phyloP scores from a whole-genome alignment of 2,888 invertebrate species.

The Lissonota sp. region DNA sequence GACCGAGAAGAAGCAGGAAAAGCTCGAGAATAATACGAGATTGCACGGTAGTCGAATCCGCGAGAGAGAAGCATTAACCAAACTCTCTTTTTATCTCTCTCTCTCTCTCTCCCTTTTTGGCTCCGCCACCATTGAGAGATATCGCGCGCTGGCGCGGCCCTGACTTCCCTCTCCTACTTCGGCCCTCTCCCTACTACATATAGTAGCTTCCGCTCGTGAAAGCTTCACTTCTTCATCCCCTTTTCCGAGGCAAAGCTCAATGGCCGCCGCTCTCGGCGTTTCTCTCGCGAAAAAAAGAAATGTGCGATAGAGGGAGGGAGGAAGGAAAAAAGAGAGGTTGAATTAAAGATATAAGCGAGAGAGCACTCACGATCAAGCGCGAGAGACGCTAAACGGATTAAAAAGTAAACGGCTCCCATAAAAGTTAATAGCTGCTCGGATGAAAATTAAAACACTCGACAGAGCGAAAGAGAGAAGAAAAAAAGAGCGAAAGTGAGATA shows the following conservation, averaged over 20 bases:
- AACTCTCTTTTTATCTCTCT: constrained; percentile 38
- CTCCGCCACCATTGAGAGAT: constrained; percentile 13
- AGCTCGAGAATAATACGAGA: constrained; percentile 6
- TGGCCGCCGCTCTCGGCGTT: constrained; percentile 56
- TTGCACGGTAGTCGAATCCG: constrained; percentile 42
- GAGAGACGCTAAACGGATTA: constrained; percentile 81
- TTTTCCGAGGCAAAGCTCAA: constrained; percentile 41
- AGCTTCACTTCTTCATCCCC: constrained; percentile 58
- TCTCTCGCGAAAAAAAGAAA: constrained; percentile 24
- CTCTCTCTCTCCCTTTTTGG: constrained; percentile 34
- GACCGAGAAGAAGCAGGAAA: constrained; percentile 14
- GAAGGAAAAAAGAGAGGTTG: constrained; percentile 59
- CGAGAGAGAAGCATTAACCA: constrained; percentile 25
- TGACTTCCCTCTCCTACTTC: constrained; percentile 47
- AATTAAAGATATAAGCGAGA: constrained; percentile 75
- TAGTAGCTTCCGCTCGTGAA: constrained; percentile 8
- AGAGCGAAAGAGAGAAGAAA: constrained; percentile 45
- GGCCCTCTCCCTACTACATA: not conserved
- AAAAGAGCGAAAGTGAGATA: constrained; percentile 11
- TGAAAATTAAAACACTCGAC: constrained; percentile 83
- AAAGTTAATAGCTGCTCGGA: constrained; percentile 82
- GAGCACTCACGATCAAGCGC: constrained; percentile 53
- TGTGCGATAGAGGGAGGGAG: constrained; percentile 3
- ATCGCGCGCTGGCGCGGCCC: constrained; percentile 55
- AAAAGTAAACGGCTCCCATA: constrained; percentile 82